phyloP scores from a whole-genome alignment of 2,888 invertebrate genomes.

The Chesias legatella region DNA sequence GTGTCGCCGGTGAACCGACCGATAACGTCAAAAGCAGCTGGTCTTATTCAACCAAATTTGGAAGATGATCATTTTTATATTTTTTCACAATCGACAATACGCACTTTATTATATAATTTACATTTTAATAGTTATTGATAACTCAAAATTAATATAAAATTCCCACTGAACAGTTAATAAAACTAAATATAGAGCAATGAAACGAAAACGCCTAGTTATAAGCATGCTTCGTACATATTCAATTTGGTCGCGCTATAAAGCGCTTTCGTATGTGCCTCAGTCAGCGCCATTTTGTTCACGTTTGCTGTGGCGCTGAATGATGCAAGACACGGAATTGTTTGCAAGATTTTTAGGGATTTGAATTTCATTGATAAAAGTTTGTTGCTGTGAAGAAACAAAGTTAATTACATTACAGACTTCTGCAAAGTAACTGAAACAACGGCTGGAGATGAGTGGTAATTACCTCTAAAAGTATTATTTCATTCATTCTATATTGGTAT shows the following conservation, averaged over 20 bases:
- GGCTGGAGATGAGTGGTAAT: constrained; percentile 36
- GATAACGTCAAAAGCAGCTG: constrained; percentile 40
- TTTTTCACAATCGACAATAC: too few species aligned
- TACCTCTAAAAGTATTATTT: background rate
- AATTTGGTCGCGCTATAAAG: constrained; percentile 61
- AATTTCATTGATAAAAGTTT: constrained; percentile 1
- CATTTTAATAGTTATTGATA: too few species aligned
- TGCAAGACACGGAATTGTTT: constrained; percentile 55
- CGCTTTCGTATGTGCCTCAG: constrained; percentile 60
- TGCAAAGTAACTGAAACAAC: constrained; percentile 4
- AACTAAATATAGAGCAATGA: too few species aligned
- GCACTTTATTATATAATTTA: too few species aligned
- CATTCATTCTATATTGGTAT: too few species aligned
- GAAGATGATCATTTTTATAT: constrained; percentile 1
- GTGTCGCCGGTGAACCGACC: constrained; percentile 30
- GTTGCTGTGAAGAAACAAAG: background rate
- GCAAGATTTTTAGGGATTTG: constrained; percentile 28
- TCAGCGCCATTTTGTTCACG: constrained; percentile 75
- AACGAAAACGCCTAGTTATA: too few species aligned
- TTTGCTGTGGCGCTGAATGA: constrained; percentile 57
- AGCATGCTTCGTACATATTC: constrained; percentile 17
- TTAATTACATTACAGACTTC: background rate
- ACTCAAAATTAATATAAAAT: too few species aligned
- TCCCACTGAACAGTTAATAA: too few species aligned
- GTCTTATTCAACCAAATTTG: constrained; percentile 32